Base-by-base conservation (phyloP, 1,140 invertebrate genomes). In the Macrobrachium nipponense region DNA sequence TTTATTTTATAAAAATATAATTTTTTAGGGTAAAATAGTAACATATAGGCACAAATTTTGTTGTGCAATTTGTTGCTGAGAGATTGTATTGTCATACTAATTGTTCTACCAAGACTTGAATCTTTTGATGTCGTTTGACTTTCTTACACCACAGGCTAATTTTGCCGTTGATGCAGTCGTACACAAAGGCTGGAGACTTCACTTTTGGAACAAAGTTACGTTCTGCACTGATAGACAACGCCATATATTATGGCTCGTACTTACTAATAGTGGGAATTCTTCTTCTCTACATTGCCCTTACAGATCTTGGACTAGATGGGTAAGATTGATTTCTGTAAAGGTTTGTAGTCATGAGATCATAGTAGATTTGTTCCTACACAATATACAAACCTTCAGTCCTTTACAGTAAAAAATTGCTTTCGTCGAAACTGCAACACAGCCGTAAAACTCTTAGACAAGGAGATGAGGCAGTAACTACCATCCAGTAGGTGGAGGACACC, bases 111-210 rank as follows among this genome's bases (percentile, higher is more conserved):
- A 51, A 51, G 51, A 51, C 0, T 51, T 51, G 3, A 51, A 51
- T 12, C 12, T 3, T 51, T 51, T 12, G 8, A 51, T 51, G 8
- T 8, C 12, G 51, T 51, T 51, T 51, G 51, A 51, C 51, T 51
- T 7, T 51, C 51, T 51, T 51, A 51, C 51, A 18, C 68, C 68
- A 27, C 88, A 89, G 88, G 97, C 91, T 99, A 8, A 94, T 99
- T 62, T 94, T 99, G 91, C 99, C 99, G 2, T 93, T 99, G 90
- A 99, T 99, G 97, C 98, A 99, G 91, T 99, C 97, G 0, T 99
- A 99, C 90, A 97, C 97, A 76, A 98, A 98, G 92, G 97, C 98
- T 7, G 99, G 98, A 44, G 98, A 99, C 90, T 99, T 99, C 90
- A 98, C 96, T 5, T 94, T 98, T 0, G 94, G 95, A 90, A 97